A percentile compares a stretch with the other conserved stretches of the same genome.
Evolutionary conservation across 1,140 invertebrate genomes (phyloP).

Genomic region (Drosophila truncata): DNA sequence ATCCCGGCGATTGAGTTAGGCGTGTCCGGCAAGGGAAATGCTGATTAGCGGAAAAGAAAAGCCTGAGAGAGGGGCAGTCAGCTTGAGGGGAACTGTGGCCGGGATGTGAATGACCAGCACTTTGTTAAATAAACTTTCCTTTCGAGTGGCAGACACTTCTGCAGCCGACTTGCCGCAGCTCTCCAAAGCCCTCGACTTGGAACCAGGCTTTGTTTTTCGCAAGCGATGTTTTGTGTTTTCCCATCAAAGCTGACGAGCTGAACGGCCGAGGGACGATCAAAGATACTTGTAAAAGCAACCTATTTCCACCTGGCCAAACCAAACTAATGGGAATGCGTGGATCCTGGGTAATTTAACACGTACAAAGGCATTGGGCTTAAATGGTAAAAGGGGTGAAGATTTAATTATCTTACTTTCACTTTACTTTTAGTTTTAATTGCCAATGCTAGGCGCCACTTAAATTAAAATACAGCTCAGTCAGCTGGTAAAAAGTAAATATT

Average conservation of each 20-base stretch:
- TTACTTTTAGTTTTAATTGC: not conserved
- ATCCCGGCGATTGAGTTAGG: slow-evolving; percentile 54
- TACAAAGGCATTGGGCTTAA: not conserved
- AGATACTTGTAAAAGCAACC: slow-evolving; percentile 30
- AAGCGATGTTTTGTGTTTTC: slow-evolving; percentile 21
- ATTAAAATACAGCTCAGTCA: too few species aligned
- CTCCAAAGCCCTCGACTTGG: slow-evolving; percentile 38
- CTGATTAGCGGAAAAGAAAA: slow-evolving; percentile 58
- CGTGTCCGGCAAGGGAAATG: slow-evolving; percentile 39
- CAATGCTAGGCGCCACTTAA: not conserved
- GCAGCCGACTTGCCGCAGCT: slow-evolving; percentile 37
- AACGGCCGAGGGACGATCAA: slow-evolving; percentile 21
- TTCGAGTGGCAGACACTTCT: slow-evolving; percentile 50
- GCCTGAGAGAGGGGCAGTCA: not conserved
- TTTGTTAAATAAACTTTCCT: slow-evolving; percentile 75
- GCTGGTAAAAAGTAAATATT: too few species aligned
- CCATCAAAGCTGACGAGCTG: slow-evolving; percentile 28
- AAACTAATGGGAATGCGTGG: not conserved
- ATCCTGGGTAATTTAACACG: slow-evolving; percentile 18
- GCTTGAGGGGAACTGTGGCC: slow-evolving; percentile 19
- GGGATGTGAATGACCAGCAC: slow-evolving; percentile 63
- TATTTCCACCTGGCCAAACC: slow-evolving; percentile 17
- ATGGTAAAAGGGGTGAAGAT: not conserved
- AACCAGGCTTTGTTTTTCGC: slow-evolving; percentile 19
- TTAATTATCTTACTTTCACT: not conserved